phyloP scores from a whole-genome alignment of 2,797 vertebrate species.

The Artibeus lituratus region DNA sequence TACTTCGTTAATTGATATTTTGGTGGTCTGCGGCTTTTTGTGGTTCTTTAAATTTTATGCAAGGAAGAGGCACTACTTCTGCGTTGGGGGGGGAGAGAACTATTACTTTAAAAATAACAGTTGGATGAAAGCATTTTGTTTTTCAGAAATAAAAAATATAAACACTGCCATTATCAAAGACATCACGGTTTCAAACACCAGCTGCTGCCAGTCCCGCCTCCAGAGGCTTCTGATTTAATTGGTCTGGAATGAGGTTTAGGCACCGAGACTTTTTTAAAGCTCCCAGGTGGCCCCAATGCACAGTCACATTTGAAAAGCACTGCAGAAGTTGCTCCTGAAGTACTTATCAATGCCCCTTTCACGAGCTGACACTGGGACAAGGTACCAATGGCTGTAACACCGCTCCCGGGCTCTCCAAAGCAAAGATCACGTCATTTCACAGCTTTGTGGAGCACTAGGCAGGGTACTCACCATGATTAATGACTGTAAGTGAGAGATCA shows the following conservation, averaged over 20 bases:
- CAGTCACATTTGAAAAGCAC: neutral
- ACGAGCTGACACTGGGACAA: neutral
- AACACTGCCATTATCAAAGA: neutral
- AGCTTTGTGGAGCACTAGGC: neutral
- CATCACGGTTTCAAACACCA: neutral
- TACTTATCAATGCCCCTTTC: neutral
- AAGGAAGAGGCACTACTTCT: neutral
- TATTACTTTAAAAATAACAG: constrained; percentile 5
- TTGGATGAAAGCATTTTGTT: neutral
- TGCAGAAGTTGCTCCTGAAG: neutral
- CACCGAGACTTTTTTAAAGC: neutral
- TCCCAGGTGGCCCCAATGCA: neutral
- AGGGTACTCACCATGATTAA: neutral
- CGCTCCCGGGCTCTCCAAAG: neutral
- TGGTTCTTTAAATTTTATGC: neutral
- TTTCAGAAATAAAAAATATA: constrained; percentile 12
- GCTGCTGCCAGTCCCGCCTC: neutral
- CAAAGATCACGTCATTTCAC: neutral
- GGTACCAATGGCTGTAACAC: neutral
- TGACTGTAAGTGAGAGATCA: neutral
- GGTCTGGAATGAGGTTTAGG: neutral
- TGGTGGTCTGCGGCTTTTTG: neutral
- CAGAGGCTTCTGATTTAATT: constrained; percentile 13
- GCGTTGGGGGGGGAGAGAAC: neutral
- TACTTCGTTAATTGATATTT: neutral